Percentiles rank a stretch among this genome's conserved stretches.
Conservation (phyloP, 2,113 vertebrate species). For the Plecturocebus donacophilus region DNA sequence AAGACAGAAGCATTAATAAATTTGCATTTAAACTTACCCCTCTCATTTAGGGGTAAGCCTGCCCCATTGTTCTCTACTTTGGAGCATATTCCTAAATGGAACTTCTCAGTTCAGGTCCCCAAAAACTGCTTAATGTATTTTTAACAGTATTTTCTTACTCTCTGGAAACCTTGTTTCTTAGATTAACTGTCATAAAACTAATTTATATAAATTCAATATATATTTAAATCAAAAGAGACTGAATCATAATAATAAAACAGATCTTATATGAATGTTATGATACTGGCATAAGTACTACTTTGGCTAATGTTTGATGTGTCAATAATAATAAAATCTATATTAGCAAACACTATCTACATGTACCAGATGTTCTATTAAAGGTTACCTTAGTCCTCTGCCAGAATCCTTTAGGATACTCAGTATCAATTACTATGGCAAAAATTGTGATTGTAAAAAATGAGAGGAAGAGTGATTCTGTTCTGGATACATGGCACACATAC, state of each 20-base stretch:
- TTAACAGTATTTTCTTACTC: background rate
- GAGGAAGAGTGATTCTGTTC: background rate
- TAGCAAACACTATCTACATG: constrained; percentile 54
- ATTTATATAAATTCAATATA: constrained; percentile 34
- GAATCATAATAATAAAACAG: constrained; percentile 13
- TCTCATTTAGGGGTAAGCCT: background rate
- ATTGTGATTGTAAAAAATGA: constrained; percentile 13
- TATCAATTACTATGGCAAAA: constrained; percentile 42
- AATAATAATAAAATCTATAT: constrained; percentile 54
- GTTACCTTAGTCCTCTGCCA: constrained; percentile 35
- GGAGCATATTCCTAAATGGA: background rate
- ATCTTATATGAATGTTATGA: background rate
- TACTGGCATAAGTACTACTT: background rate
- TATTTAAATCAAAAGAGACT: constrained; percentile 46
- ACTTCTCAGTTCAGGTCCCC: background rate
- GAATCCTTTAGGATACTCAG: background rate
- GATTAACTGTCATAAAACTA: background rate
- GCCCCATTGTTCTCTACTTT: background rate
- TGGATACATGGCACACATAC: background rate
- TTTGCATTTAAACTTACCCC: background rate
- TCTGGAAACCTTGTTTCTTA: constrained; percentile 2
- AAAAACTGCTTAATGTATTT: background rate
- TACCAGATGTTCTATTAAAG: constrained; percentile 63
- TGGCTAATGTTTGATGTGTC: constrained; percentile 33
- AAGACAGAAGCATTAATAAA: background rate